Base-by-base conservation (phyloP, 2,888 invertebrate species). In the Dynastes maya region DNA sequence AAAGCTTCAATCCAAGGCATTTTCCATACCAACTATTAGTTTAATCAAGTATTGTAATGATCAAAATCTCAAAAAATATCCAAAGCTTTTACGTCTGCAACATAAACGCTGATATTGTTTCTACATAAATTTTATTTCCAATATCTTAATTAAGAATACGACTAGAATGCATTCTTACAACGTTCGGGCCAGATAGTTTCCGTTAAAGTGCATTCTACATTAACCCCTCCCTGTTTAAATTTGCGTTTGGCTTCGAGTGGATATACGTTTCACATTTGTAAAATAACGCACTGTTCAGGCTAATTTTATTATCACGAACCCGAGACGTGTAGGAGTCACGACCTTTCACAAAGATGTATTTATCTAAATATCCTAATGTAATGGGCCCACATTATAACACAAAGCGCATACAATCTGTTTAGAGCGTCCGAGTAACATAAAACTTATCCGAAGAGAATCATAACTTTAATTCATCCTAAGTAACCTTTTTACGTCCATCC, bases 311-410 rank as follows among this genome's bases (percentile, higher is more conserved):
- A 58, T 72, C 58, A 72, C 58, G 37, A 72, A 27, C 11, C 9
- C 13, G 27, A 27, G 51, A 51, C 27, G 55, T 22, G 70, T 37
- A 37, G 40, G 72, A 72, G 72, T 55, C 72, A 58, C 72, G 37
- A 72, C 58, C 72, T 72, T 58, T 58, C 40, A 72, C 40, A 16
- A 9, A 72, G 72, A 72, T 40, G 22, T 58, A 22, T 58, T 72
- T 72, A 72, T 72, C 72, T 58, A 72, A 72, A 72, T 58, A 72
- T 58, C 37, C 40, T 72, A 72, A 72, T 72, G 72, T 40, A 40
- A 58, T 58, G 55, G 37, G 58, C 40, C 22, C 58, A 72, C 72
- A 58, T 58, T 40, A 72, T 58, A 72, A 72, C 72, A 58, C 45
- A 37, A 40, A 58, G 40, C 5, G 72, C 16, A 72, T 22, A 72